Evolutionary conservation across 1,140 invertebrate species (phyloP), one percentile per base, ranked within the genome.

Genomic region (Trichomalopsis sarcophagae): DNA sequence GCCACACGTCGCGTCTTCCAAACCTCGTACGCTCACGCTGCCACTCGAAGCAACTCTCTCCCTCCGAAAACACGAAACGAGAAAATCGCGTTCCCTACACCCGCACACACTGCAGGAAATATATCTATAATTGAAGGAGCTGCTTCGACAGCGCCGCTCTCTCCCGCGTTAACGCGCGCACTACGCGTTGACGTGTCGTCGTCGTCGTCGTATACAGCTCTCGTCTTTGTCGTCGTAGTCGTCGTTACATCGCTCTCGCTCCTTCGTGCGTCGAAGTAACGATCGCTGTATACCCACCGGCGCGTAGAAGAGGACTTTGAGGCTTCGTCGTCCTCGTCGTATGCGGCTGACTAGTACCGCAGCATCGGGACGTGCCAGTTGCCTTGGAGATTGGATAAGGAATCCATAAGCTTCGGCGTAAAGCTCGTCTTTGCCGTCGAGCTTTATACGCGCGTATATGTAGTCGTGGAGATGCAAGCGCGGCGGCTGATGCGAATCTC

Each of bases 361-460:
- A 75, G 84, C 75, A 80, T 79, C 71, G 84, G 87, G 80, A 84
- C 86, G 80, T 84, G 84, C 79, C 79, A 87, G 87, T 89, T 88
- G 85, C 89, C 88, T 86, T 87, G 86, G 87, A 89, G 90, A 91
- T 90, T 90, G 90, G 89, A 89, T 90, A 90, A 90, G 88, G 88
- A 90, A 90, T 91, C 90, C 88, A 91, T 91, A 91, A 90, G 90
- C 90, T 89, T 84, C 87, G 86, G 83, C 88, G 90, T 90, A 89
- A 91, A 90, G 89, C 86, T 87, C 86, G 84, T 62, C 85, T 88
- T 90, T 87, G 87, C 86, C 86, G 87, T 87, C 83, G 86, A n/a
- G 14, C 55, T 21, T 62, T 62, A 62, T 62, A 62, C 4, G 27
- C 9, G 14, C 17, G 6, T 33, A 71, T 30, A 30, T 33, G 33